These are phyloP conservation scores for Neopelma chrysocephalum DNA, from an alignment of 2,797 vertebrate genomes.

Conservation along the genomic window DNA sequence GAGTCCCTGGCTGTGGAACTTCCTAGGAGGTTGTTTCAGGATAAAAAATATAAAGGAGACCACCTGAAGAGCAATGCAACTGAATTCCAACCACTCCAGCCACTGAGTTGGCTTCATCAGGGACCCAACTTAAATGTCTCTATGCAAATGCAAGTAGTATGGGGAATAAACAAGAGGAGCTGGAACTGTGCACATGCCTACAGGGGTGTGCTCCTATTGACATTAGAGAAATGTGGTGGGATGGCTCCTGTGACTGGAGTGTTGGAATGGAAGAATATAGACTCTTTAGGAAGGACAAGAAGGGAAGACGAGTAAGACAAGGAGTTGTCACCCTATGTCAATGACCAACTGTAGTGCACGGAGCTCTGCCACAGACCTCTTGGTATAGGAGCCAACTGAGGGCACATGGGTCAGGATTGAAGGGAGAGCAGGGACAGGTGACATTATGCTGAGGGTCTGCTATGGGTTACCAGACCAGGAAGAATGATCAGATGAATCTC, in stretches of 20 bases:
- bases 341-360: neutral
- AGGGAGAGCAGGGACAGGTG: too few relatives aligned
- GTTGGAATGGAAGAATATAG: neutral
- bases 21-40: neutral
- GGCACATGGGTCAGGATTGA: neutral
- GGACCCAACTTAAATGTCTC: neutral
- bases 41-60: neutral
- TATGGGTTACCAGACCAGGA: neutral
- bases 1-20: neutral
- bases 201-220: neutral
- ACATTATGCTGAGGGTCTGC: neutral
- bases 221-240: neutral
- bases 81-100: neutral
- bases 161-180: neutral
- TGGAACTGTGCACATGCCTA: neutral
- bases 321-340: rapidly evolving
- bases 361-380: neutral
- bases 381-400: neutral
- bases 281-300: neutral
- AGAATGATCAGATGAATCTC: neutral
- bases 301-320: neutral
- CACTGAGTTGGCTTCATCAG: neutral
- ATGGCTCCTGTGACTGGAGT: neutral
- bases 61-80: neutral
- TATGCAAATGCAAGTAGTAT: neutral